These are phyloP conservation scores for Forbesichthys agassizii DNA, from an alignment of 2,113 vertebrate species.

Conservation along the genomic window DNA sequence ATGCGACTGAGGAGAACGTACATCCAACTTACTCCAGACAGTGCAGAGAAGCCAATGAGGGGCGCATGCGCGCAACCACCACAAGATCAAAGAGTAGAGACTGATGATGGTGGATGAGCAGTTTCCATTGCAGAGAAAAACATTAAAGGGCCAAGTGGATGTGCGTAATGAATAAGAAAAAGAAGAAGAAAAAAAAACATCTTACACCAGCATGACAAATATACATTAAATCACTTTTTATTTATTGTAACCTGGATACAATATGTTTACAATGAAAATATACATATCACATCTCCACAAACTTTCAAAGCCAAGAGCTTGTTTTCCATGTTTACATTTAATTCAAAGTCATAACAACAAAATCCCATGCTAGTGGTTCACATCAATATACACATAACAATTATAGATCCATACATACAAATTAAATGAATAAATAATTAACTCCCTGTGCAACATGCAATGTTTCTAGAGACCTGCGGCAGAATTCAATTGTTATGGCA, in stretches of 20 bases:
- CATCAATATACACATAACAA: constrained; percentile 5
- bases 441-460: constrained; percentile 15
- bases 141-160: constrained; percentile 84
- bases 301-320: constrained; percentile 39
- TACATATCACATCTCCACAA: constrained; percentile 11
- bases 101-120: constrained; percentile 90
- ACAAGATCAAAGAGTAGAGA: constrained; percentile 96
- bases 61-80: constrained; percentile 96
- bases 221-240: constrained; percentile 3
- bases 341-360: constrained; percentile 1
- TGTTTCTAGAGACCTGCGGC: constrained; percentile 35
- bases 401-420: constrained; percentile 4
- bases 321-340: not conserved
- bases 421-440: constrained; percentile 29
- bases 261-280: constrained; percentile 40
- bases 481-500: constrained; percentile 20
- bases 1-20: constrained; percentile 89
- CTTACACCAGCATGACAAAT: constrained; percentile 24
- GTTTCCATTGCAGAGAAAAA: constrained; percentile 87
- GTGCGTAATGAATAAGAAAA: constrained; percentile 60
- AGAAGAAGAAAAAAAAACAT: constrained; percentile 1
- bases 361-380: not conserved
- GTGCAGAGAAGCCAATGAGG: constrained; percentile 97
- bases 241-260: not conserved
- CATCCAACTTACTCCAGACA: constrained; percentile 99